These are phyloP conservation scores for Psittacula cyanocephala DNA, from an alignment of 2,113 vertebrate genomes.

Conservation along the genomic window DNA sequence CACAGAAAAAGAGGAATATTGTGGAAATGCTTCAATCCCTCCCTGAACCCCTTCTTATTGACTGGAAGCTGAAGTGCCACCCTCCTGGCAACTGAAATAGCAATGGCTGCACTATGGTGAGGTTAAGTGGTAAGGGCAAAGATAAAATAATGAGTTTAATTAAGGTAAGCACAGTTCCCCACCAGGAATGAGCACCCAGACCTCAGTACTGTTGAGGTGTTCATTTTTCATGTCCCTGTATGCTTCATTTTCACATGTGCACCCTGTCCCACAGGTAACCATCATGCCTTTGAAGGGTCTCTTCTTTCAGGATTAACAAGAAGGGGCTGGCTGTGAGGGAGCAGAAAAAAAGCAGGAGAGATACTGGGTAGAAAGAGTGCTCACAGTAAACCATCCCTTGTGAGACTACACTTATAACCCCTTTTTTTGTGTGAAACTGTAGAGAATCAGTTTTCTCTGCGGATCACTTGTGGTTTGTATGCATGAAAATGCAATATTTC, in stretches of 20 bases:
- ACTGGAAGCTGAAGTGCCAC: background rate
- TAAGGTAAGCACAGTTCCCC: fast-evolving
- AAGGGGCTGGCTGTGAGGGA: background rate
- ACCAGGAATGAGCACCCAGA: background rate
- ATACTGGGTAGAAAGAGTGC: background rate
- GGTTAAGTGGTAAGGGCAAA: background rate
- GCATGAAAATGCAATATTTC: slow-evolving; percentile 55
- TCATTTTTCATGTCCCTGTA: background rate
- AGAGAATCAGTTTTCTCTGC: slow-evolving; percentile 34
- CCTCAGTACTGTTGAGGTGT: background rate
- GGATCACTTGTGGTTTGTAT: background rate
- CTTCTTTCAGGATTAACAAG: background rate
- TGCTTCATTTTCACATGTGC: fast-evolving
- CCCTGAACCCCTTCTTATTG: background rate
- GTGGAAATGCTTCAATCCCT: background rate
- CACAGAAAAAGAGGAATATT: background rate
- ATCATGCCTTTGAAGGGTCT: background rate
- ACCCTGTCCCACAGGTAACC: background rate
- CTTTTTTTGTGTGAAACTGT: background rate
- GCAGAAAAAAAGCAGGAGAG: background rate
- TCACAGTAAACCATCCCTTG: background rate
- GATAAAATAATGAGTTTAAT: background rate
- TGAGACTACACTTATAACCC: background rate
- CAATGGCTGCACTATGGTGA: background rate
- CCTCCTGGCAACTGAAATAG: background rate